Evolutionary conservation across 2,113 vertebrate genomes (phyloP).

Genomic region (Mastomys coucha): DNA sequence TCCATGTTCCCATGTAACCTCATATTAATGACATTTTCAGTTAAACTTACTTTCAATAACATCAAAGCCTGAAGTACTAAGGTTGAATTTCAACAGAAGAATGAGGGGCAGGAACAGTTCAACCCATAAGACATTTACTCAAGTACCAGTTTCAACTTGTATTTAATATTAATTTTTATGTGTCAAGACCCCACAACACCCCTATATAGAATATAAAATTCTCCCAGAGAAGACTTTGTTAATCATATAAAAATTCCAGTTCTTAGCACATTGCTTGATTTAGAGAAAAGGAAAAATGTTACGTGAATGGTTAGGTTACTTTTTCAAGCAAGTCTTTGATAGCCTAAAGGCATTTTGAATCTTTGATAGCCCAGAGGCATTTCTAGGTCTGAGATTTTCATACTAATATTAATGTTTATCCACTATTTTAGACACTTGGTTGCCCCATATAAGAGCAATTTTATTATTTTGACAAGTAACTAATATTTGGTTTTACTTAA

Average conservation of each 20-base stretch:
- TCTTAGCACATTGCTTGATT: background rate
- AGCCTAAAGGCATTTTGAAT: background rate
- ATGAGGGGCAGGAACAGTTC: too few relatives aligned
- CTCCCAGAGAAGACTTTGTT: background rate
- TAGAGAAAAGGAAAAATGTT: background rate
- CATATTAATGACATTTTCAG: background rate
- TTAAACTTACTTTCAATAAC: background rate
- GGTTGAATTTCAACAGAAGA: background rate
- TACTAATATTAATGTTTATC: background rate
- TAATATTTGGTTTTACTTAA: conserved; percentile 42
- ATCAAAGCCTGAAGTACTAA: background rate
- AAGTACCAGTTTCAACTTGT: background rate
- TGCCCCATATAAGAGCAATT: conserved; percentile 4
- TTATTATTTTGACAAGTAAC: conserved; percentile 19
- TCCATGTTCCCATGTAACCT: background rate
- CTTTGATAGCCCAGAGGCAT: background rate
- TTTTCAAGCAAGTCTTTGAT: background rate
- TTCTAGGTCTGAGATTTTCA: background rate
- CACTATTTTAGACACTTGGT: conserved; percentile 8
- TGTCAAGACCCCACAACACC: background rate
- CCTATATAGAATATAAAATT: background rate
- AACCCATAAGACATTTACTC: background rate
- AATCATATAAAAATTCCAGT: background rate
- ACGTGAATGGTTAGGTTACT: background rate
- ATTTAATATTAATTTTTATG: conserved; percentile 10